Conservation (phyloP, 2,113 vertebrate genomes). For the Anolis sagrei region DNA sequence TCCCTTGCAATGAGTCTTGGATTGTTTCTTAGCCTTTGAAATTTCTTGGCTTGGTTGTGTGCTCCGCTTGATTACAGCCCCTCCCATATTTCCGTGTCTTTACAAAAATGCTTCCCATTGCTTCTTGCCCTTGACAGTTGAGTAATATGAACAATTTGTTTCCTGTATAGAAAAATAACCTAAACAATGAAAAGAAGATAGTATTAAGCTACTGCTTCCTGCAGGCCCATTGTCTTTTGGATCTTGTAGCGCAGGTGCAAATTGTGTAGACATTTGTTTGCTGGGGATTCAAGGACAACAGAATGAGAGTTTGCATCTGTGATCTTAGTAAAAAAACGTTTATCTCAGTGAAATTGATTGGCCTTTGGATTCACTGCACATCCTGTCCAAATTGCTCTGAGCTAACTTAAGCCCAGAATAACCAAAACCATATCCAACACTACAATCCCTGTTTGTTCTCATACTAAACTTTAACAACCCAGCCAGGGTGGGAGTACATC, state of each 20-base stretch:
- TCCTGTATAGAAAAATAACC: constrained; percentile 32
- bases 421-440: constrained; percentile 43
- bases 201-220: constrained; percentile 7
- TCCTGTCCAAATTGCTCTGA: constrained; percentile 42
- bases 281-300: constrained; percentile 47
- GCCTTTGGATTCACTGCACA: constrained; percentile 1
- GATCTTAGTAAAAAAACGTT: constrained; percentile 47
- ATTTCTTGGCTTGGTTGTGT: background rate
- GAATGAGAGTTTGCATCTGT: constrained; percentile 36
- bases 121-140: background rate
- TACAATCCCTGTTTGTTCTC: constrained; percentile 36
- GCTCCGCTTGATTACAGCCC: background rate
- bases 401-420: constrained; percentile 53
- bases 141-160: constrained; percentile 2
- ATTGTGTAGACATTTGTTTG: constrained; percentile 36
- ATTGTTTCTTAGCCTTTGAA: background rate
- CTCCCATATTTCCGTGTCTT: constrained; percentile 1
- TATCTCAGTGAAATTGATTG: constrained; percentile 47
- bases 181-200: constrained; percentile 5
- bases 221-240: constrained; percentile 5
- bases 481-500: constrained; percentile 42
- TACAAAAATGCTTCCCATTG: constrained; percentile 11
- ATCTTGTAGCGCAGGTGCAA: background rate
- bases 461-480: background rate
- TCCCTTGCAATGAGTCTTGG: background rate